Percentiles rank a stretch among this genome's conserved stretches.
phyloP scores from a whole-genome alignment of 1,140 invertebrate genomes.

The Drosophila littoralis region DNA sequence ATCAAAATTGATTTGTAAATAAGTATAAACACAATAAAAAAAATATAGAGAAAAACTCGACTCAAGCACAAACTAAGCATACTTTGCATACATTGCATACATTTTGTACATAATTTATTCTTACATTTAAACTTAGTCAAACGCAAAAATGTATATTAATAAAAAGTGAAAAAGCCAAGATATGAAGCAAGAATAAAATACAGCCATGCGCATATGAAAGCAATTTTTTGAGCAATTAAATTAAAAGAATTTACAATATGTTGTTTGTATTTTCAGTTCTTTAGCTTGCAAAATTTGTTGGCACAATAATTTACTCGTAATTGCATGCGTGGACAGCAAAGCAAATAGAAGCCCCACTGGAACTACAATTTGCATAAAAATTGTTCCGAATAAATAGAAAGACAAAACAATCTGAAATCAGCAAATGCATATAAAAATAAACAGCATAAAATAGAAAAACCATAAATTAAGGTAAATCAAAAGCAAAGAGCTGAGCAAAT shows the following conservation, averaged over 20 bases:
- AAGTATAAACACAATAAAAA: constrained; percentile 15
- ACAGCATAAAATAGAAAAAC: constrained; percentile 19
- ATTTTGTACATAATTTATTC: constrained; percentile 54
- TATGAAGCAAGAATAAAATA: constrained; percentile 22
- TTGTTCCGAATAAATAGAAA: constrained; percentile 34
- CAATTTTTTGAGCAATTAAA: constrained; percentile 55
- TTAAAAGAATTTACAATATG: constrained; percentile 38
- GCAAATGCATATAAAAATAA: constrained; percentile 33
- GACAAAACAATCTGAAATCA: constrained; percentile 34
- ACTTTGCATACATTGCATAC: constrained; percentile 26
- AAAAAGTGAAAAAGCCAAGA: constrained; percentile 6
- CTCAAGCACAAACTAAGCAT: constrained; percentile 39
- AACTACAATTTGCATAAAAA: constrained; percentile 59
- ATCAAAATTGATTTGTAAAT: constrained; percentile 48
- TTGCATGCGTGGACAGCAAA: constrained; percentile 50
- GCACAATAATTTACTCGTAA: constrained; percentile 49
- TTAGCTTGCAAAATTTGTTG: constrained; percentile 38
- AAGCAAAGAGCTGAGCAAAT: constrained; percentile 53
- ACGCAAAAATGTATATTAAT: constrained; percentile 32
- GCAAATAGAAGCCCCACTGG: constrained; percentile 49
- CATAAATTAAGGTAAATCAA: constrained; percentile 66
- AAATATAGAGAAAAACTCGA: constrained; percentile 11
- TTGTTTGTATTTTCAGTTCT: constrained; percentile 53
- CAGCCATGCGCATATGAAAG: constrained; percentile 43
- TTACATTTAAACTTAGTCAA: constrained; percentile 51